Percentiles rank a stretch among this genome's conserved stretches.
Evolutionary conservation across 1,140 invertebrate species (phyloP).

Genomic region (Asobara japonica): DNA sequence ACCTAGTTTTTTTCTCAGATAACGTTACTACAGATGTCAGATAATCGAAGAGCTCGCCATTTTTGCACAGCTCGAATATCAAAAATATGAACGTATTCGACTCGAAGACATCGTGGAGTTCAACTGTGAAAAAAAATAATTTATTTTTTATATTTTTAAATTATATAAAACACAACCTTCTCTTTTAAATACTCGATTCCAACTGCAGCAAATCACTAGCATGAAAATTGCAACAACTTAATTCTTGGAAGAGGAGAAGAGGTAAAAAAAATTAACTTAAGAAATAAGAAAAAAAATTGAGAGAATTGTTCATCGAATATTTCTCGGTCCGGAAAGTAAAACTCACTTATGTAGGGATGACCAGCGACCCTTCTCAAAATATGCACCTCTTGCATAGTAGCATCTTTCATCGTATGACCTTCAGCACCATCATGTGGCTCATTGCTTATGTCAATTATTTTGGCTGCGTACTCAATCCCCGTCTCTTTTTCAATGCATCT

Average conservation of each 20-base stretch:
- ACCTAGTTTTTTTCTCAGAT: constrained; percentile 98
- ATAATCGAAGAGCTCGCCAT: constrained; percentile 99
- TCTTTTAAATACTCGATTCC: too few species aligned
- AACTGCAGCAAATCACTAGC: too few species aligned
- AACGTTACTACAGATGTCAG: constrained; percentile 97
- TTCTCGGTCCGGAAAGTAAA: neutral
- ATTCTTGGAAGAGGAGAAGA: neutral
- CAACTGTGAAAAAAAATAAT: constrained; percentile 75
- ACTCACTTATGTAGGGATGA: constrained; percentile 97
- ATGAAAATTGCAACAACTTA: too few species aligned
- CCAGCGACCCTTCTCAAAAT: constrained; percentile 92
- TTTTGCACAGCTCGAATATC: constrained; percentile 98
- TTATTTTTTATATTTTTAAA: too few species aligned
- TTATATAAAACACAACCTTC: too few species aligned
- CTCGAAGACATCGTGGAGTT: constrained; percentile 98
- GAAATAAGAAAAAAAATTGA: constrained; percentile 1
- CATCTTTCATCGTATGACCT: constrained; percentile 80
- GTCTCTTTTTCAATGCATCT: constrained; percentile 97
- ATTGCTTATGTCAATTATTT: constrained; percentile 97
- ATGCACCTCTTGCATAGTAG: constrained; percentile 92
- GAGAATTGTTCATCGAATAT: neutral
- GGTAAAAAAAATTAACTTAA: neutral
- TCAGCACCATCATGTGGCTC: constrained; percentile 81
- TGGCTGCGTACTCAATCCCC: constrained; percentile 94
- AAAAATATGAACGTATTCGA: constrained; percentile 98